Percentiles rank a stretch among this genome's conserved stretches.
Conservation (phyloP, 2,888 invertebrate species). For the Syrphus vitripennis region DNA sequence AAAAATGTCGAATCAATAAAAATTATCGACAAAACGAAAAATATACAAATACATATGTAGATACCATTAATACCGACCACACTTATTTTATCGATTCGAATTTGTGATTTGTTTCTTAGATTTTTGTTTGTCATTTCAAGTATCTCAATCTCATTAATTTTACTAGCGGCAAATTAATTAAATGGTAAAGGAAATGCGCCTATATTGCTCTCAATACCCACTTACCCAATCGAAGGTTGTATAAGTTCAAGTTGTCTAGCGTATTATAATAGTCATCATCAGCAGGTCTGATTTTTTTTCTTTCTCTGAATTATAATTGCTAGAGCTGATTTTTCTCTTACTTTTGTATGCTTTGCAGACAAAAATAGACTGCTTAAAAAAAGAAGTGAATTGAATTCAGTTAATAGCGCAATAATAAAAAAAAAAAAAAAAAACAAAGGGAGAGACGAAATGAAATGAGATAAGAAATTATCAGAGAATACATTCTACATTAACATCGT, state of each 20-base stretch:
- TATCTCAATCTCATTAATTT: slow-evolving; percentile 19
- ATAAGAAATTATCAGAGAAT: slow-evolving; percentile 7
- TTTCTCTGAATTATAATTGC: background rate
- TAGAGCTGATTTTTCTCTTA: background rate
- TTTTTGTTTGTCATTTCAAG: background rate
- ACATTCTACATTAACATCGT: slow-evolving; percentile 39
- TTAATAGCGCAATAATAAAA: slow-evolving; percentile 15
- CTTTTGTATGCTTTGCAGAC: background rate
- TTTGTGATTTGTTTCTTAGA: background rate
- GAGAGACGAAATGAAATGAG: background rate
- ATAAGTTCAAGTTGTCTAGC: slow-evolving; percentile 52
- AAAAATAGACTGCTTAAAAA: slow-evolving; percentile 29
- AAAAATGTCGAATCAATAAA: background rate
- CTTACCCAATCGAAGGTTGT: slow-evolving; percentile 50
- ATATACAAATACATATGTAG: background rate
- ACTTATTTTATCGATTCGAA: background rate
- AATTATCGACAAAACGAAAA: background rate
- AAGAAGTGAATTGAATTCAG: slow-evolving; percentile 30
- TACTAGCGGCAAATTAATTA: slow-evolving; percentile 35
- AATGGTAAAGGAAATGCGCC: slow-evolving; percentile 12
- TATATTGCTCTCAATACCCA: slow-evolving; percentile 48
- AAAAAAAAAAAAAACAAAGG: background rate
- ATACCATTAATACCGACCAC: background rate
- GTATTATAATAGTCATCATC: background rate
- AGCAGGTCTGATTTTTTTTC: background rate